Evolutionary conservation across 1,140 invertebrate species (phyloP), one percentile per base, ranked within the genome.

Genomic region (Calycopis cecrops): DNA sequence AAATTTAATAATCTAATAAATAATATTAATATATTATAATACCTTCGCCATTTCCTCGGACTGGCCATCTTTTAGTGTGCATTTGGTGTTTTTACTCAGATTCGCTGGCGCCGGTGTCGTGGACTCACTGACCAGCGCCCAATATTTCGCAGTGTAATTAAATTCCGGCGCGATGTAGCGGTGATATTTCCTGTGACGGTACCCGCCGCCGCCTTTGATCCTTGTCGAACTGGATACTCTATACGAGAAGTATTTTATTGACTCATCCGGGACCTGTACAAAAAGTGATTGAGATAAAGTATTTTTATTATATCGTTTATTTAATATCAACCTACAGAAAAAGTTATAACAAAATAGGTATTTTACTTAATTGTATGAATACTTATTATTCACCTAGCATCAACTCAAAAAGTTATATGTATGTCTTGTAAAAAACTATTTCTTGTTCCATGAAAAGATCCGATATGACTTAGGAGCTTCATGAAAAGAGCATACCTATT

Each of bases 81-180:
- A 87, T 56, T 85, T 87, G 42, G 70, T 79, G 21, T 83, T 74
- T 44, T 84, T 81, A 6, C 64, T 76, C 4, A 61, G 48, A 28
- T 83, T 83, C 0, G 63, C 53, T 1, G 71, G 71, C 6, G 78
- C 66, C 0, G 65, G 65, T 0, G 71, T 74, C 0, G 83, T 85
- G 11, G 78, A 78, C 55, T 87, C 83, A 50, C 83, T 86, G 14
- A 86, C 79, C 8, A 86, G 53, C 0, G 81, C 79, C 83, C 83
- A 83, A 52, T 86, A 86, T 52, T 83, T 83, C 6, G 78, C 80
- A 0, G 81, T 86, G 52, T 83, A 79, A 61, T 86, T 85, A 44
- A 86, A 84, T 53, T 86, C 83, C 0, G 83, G 83, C 0, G 83
- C 83, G 28, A 86, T 80, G 52, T 85, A 85, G n/a, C 80, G 69